These are phyloP conservation scores for Hecatera dysodea DNA, from an alignment of 2,888 invertebrate species.

Conservation along the genomic window DNA sequence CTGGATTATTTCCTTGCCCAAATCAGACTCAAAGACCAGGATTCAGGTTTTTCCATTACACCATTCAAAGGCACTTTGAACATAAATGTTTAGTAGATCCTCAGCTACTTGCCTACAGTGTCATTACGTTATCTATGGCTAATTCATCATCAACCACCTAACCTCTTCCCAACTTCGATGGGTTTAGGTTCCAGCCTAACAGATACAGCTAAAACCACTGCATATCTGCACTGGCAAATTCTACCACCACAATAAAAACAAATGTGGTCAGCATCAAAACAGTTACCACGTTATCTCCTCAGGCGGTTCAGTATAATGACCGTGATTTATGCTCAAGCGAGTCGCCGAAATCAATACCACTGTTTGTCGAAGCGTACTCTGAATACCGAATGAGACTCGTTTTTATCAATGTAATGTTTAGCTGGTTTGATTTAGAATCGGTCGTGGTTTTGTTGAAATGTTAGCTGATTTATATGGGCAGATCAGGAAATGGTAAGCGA, in stretches of 20 bases:
- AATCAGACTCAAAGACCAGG: too few species aligned
- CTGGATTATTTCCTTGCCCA: too few species aligned
- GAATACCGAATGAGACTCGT: slow-evolving; percentile 57
- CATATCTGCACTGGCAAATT: neutral
- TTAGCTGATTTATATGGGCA: slow-evolving; percentile 40
- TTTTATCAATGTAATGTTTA: slow-evolving; percentile 55
- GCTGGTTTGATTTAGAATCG: slow-evolving; percentile 43
- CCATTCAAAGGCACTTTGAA: too few species aligned
- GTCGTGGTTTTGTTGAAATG: slow-evolving; percentile 34
- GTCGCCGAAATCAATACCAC: slow-evolving; percentile 57
- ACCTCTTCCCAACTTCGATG: too few species aligned
- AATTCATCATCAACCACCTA: too few species aligned
- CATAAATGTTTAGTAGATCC: too few species aligned
- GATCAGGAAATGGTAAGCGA: slow-evolving; percentile 35
- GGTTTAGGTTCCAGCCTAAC: too few species aligned
- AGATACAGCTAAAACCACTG: neutral
- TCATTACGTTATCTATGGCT: too few species aligned
- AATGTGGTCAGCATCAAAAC: slow-evolving; percentile 13
- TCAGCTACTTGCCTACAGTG: too few species aligned
- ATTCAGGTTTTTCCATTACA: too few species aligned
- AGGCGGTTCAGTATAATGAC: slow-evolving; percentile 51
- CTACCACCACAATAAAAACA: slow-evolving; percentile 8
- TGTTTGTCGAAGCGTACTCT: slow-evolving; percentile 46
- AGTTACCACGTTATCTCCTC: slow-evolving; percentile 40
- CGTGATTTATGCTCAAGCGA: slow-evolving; percentile 54